phyloP scores from a whole-genome alignment of 92 coral and sea anemone species.

The Bergia puertoricense region DNA sequence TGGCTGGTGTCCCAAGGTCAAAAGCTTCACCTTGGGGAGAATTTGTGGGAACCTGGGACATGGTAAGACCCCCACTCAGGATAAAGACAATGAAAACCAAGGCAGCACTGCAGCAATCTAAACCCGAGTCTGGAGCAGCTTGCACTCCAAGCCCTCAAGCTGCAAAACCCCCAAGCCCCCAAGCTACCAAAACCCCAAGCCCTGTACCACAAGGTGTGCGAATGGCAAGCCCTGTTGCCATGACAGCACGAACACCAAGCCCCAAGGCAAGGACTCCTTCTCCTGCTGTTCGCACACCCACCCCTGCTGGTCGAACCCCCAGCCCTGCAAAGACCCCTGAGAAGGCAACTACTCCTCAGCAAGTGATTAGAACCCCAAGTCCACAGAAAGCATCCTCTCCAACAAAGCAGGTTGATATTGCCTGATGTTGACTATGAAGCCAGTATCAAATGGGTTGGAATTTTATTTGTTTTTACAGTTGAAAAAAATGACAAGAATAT shows the following conservation, averaged over 20 bases:
- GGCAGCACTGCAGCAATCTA: constrained; percentile 43
- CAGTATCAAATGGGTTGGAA: neutral
- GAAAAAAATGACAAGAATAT: neutral
- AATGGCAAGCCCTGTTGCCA: constrained; percentile 45
- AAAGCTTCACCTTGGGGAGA: constrained; percentile 91
- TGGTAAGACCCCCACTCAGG: constrained; percentile 65
- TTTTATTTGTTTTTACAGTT: neutral
- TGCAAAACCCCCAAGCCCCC: constrained; percentile 15
- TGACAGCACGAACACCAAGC: constrained; percentile 51
- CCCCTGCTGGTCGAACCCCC: constrained; percentile 51
- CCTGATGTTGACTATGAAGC: neutral
- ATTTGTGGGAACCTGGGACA: constrained; percentile 95
- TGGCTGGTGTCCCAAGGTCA: constrained; percentile 88
- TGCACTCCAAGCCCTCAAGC: constrained; percentile 38
- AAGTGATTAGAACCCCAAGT: constrained; percentile 38
- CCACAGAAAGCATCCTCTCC: constrained; percentile 29
- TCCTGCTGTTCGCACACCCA: constrained; percentile 49
- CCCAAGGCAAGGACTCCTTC: constrained; percentile 63
- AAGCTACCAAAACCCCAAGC: constrained; percentile 39
- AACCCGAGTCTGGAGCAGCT: constrained; percentile 33
- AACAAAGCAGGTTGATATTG: constrained; percentile 26
- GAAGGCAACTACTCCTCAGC: constrained; percentile 5
- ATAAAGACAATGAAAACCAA: constrained; percentile 79
- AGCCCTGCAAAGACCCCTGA: constrained; percentile 36
- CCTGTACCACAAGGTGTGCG: constrained; percentile 46